Base-by-base conservation (phyloP, 2,113 vertebrate species). In the Alaudala cheleensis region DNA sequence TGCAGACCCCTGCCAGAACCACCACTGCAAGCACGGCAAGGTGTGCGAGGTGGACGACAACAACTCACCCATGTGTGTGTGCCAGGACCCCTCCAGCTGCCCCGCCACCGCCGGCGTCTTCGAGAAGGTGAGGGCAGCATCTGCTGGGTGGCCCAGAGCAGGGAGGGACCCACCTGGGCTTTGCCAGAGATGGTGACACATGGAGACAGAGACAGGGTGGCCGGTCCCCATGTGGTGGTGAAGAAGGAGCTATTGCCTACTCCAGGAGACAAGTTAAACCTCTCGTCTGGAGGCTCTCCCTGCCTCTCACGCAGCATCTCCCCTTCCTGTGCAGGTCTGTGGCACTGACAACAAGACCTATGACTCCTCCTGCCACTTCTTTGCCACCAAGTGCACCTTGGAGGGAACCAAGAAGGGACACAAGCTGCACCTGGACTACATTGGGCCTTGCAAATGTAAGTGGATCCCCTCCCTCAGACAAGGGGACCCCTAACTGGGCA, bases 341-440 rank as follows among this genome's bases (percentile, higher is more conserved):
- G 99, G 99, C 94, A 99, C 99, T 1, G 99, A 99, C 98, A 99
- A 99, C 97, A 99, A 99, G 98, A 99, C 99, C 98, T 99, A 99
- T 2, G 99, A 99, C 95, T 98, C 99, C 58, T 98, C 99, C 81
- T 99, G 99, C 98, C 99, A 99, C 92, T 99, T 99, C 98, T 99
- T 99, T 85, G 99, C 99, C 96, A 99, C 99, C 97, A 99, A 99
- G 95, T 99, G 99, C 92, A 94, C 99, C 82, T 97, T 99, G 98
- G 99, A 99, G 97, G 99, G 99, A 95, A 99, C 99, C 97, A 99
- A 99, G 98, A 99, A 99, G 97, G 99, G 99, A 66, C 99, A 99
- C 98, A 99, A 99, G 90, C 98, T 99, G 96, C 99, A 99, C 97
- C 97, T 99, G 76, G 99, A 99, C 98, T 99, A 99, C 98, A 99